Base-by-base conservation (phyloP, 2,888 invertebrate genomes). In the Nomada lathburiana region DNA sequence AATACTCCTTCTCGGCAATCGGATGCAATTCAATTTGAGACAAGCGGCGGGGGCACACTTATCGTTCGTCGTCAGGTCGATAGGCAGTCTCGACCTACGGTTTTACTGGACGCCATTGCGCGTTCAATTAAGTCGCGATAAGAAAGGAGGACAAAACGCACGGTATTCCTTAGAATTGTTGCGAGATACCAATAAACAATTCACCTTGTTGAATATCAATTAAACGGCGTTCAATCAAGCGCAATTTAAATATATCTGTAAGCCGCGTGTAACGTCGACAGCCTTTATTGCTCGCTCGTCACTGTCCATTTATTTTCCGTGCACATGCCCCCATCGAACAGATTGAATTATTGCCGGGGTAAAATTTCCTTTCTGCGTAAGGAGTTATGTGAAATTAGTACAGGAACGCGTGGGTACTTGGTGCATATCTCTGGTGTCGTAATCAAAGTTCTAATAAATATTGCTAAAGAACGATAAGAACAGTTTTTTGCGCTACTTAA, bases 1-100 rank as follows among this genome's bases (percentile, higher is more conserved):
- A 65, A 69, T 59, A 26, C 50, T 63, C 13, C 69, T 63, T 13
- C 69, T 55, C 53, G 29, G 36, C 68, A 23, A 78, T 64, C 52
- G 64, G 67, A 70, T 29, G 69, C 81, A 29, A 72, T 76, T 79
- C 69, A 69, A 76, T 80, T 80, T 80, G 52, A 63, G 62, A 63
- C 55, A 62, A 63, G 63, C 29, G 71, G 47, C 71, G 67, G 44
- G 57, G 67, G 50, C 57, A 55, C 52, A 68, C 57, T 80, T 80
- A 80, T 57, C 74, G 74, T 60, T 73, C 59, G 74, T 74, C 79
- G 79, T 80, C 80, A 80, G 74, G 59, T 79, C 69, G 81, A 78
- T 59, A 65, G 81, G 42, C 70, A 29, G 74, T 44, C 53, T 53
- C 81, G 74, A 82, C 74, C 81, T 82, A 62, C 74, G 57, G 42